Evolutionary conservation across 1,140 invertebrate species (phyloP), one percentile per base, ranked within the genome.

Genomic region (Pomacea maculata): DNA sequence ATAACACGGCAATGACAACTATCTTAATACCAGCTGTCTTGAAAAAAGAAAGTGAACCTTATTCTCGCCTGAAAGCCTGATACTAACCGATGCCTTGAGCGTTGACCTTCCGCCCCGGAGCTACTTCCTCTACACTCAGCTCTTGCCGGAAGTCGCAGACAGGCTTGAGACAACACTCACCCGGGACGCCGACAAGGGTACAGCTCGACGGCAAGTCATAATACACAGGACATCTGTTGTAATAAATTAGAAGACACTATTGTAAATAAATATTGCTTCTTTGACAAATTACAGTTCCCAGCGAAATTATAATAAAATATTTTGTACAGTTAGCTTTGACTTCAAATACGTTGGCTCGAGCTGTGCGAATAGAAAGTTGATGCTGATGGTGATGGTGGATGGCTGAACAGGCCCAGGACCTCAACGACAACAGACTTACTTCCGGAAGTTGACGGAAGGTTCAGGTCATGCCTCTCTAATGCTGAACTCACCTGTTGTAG

Each of bases 211-310:
- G 88, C 10, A 89, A 73, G 65, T 89, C 85, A 77, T 87, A 84
- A 72, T 89, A 89, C 14, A 87, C 74, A 8, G 88, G 88, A 75
- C 88, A 89, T 77, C 88, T 89, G 76, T n/a, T 83, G 21, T 45
- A 45, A 45, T 45, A 2, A 45, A 45, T 0, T 1, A 45, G 34
- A 45, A 45, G 34, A 45, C 34, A 2, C 2, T 1, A 45, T 45
- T 1, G 34, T 45, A 45, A 45, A 45, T 45, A 45, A 4, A 45
- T 1, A 45, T 0, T 1, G 34, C 0, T 45, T 45, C 64, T 67
- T 19, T 2, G 17, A 67, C 64, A 67, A 67, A 67, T 25, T 19
- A 25, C n/a, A 25, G 2, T n/a, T n/a, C 2, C 7, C 64, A 65
- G n/a, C 64, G 17, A 7, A 17, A 65, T 19, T 65, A 7, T 65